Evolutionary conservation across 1,140 invertebrate species (phyloP).

Genomic region (Euura lappo): DNA sequence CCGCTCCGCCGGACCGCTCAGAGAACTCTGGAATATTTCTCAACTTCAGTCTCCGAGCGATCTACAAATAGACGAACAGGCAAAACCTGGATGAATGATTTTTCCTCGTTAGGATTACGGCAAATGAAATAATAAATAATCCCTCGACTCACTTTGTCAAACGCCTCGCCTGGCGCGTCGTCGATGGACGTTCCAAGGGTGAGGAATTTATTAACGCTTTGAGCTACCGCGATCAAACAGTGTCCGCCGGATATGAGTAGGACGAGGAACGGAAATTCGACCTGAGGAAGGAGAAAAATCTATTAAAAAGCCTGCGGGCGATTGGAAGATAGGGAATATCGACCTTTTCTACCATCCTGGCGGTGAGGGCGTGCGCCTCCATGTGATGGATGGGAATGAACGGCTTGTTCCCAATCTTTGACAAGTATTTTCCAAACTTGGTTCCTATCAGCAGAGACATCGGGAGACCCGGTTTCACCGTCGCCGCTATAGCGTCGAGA

Average conservation of each 20-base stretch:
- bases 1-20: constrained; percentile 78
- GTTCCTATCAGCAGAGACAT: constrained; percentile 83
- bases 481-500: constrained; percentile 90
- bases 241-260: constrained; percentile 93
- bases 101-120: constrained; percentile 29
- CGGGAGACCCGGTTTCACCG: constrained; percentile 85
- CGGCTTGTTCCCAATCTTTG: constrained; percentile 74
- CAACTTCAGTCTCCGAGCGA: constrained; percentile 85
- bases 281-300: constrained; percentile 48
- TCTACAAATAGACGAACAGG: constrained; percentile 56
- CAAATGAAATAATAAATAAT: constrained; percentile 28
- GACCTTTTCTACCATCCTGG: constrained; percentile 73
- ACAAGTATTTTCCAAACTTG: constrained; percentile 83
- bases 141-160: constrained; percentile 77
- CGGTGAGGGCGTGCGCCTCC: constrained; percentile 96
- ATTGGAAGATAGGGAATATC: constrained; percentile 19
- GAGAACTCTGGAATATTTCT: constrained; percentile 78
- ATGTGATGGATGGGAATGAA: constrained; percentile 98
- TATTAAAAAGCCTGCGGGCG: constrained; percentile 15
- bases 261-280: constrained; percentile 90
- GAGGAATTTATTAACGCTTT: constrained; percentile 77
- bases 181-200: constrained; percentile 81
- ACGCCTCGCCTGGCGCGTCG: constrained; percentile 88
- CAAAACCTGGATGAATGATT: constrained; percentile 7
- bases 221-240: constrained; percentile 81